Evolutionary conservation across 2,113 vertebrate species (phyloP), one percentile per base, ranked within the genome.

Genomic region (Picathartes gymnocephalus): DNA sequence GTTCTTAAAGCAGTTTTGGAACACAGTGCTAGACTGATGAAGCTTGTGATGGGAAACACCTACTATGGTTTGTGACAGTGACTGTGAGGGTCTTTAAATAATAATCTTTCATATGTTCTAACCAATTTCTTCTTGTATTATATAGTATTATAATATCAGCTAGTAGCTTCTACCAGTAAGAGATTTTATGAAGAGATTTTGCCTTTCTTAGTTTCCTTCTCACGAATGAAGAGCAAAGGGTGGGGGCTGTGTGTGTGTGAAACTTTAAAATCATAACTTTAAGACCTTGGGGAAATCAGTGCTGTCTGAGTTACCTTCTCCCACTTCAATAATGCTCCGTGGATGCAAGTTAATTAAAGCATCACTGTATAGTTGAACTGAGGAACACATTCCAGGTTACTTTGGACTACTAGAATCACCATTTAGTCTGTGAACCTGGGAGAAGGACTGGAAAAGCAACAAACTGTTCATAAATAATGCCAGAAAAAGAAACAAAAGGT

Each of bases 191-290:
- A 48, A 48, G 51, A 57, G 31, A 11, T 83, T 48, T 22, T 85
- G 15, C 4, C 33, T 88, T 90, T 65, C 54, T 56, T 68, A 44
- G 47, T 90, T 92, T 72, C 18, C 13, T 82, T 86, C 24, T 45
- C 25, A 21, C 1, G 1, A 88, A 48, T 45, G 31, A 65, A 56
- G 5, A 19, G 30, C n/a, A 25, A 17, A 15, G 9, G 8, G 4
- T 1, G 1, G 10, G 1, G 5, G n/a, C n/a, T 5, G 6, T 20
- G 35, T 57, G 27, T 20, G 15, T 40, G 21, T 54, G 61, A 39
- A 57, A 35, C 35, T 68, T 87, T 7, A 68, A 60, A 76, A 48
- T 24, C 1, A 1, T 73, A 23, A 57, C 7, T 3, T 44, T 64
- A 61, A 48, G 42, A 58, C 11, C 14, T 39, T 42, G 45, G 50